Percentiles rank a stretch among this genome's conserved stretches.
Conservation (phyloP, 2,113 vertebrate genomes). For the Balaeniceps rex region DNA sequence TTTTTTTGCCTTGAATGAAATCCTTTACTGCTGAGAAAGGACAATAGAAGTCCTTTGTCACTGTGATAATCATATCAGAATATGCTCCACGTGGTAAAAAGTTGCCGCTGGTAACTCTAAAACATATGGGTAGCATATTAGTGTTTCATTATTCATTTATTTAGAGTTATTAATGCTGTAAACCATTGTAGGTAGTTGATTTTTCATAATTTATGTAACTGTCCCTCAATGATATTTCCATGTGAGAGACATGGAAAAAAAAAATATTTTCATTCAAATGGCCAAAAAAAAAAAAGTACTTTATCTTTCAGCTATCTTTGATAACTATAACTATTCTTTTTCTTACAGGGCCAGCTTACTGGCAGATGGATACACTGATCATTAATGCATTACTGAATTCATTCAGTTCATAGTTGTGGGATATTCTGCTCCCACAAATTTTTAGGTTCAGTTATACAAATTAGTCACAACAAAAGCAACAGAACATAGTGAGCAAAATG, state of each 20-base stretch:
- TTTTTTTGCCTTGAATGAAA: neutral
- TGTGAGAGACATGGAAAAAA: neutral
- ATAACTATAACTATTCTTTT: neutral
- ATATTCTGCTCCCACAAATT: neutral
- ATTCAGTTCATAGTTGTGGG: neutral
- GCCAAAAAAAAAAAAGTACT: neutral
- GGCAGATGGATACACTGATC: neutral
- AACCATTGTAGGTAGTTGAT: neutral
- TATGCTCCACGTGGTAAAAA: neutral
- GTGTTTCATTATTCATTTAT: neutral
- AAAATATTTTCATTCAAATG: neutral
- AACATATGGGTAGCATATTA: neutral
- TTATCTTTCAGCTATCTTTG: neutral
- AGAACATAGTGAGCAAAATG: neutral
- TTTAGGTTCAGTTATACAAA: neutral
- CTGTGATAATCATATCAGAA: neutral
- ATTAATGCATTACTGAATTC: neutral
- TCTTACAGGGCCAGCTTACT: neutral
- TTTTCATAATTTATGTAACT: neutral
- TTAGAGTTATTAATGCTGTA: neutral
- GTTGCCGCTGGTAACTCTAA: neutral
- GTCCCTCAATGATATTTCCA: neutral
- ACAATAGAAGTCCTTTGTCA: neutral
- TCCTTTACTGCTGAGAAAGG: neutral
- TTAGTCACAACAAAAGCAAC: neutral